Evolutionary conservation across 1,140 invertebrate species (phyloP), one percentile per base, ranked within the genome.

Genomic region (Homarus americanus): DNA sequence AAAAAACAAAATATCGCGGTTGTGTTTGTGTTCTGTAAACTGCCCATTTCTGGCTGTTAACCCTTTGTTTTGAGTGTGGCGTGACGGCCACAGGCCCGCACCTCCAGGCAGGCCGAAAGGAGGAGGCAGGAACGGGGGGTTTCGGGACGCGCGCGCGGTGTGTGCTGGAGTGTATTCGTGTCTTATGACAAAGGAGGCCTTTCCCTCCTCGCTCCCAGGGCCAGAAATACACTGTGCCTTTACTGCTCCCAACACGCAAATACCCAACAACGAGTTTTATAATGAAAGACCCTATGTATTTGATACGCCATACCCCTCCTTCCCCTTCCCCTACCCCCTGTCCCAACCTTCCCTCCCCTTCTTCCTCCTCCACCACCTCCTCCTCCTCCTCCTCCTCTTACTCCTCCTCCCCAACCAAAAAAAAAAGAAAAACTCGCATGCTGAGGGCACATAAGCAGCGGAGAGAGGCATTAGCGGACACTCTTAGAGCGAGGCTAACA

Each of bases 381-480:
- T n/a, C n/a, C n/a, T n/a, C n/a, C n/a, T n/a, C n/a, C n/a, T n/a
- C n/a, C n/a, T n/a, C n/a, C n/a, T n/a, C n/a, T n/a, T n/a, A n/a
- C n/a, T n/a, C n/a, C n/a, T n/a, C n/a, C n/a, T n/a, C n/a, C n/a
- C n/a, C n/a, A n/a, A n/a, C n/a, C n/a, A n/a, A n/a, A n/a, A n/a
- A n/a, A n/a, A n/a, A n/a, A 34, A 85, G 69, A 69, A 36, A 86
- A 28, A 75, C 40, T 86, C 49, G 83, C 83, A 75, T 86, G 83
- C 20, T 40, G 17, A 53, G 72, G n/a, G 38, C 40, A 41, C 72
- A 49, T 86, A 76, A 86, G 83, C 36, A 73, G 66, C 41, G 40
- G 12, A 72, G 66, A 72, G 83, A 41, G 49, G 69, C 83, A 75
- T 86, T 86, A 86, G 83, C 83, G 83, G 83, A 86, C 69, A 86